Evolutionary conservation across 1,140 invertebrate genomes (phyloP).

Genomic region (Heliothis subflexa): DNA sequence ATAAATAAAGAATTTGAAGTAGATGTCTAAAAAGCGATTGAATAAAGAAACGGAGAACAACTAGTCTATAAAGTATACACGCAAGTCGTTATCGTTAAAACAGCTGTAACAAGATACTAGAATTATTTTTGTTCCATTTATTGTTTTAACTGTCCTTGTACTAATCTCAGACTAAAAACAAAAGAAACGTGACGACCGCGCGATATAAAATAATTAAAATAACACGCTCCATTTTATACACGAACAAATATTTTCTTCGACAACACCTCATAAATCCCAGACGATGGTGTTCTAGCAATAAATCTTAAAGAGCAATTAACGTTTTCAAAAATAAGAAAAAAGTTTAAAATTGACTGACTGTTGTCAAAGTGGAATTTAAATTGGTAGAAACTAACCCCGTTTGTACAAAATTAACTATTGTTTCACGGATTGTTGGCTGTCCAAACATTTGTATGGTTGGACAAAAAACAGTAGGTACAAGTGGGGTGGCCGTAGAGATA

Average conservation of each 20-base stretch:
- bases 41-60: too few relatives aligned
- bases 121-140: conserved; percentile 1
- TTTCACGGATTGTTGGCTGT: conserved; percentile 74
- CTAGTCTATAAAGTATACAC: too few relatives aligned
- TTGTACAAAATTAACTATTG: conserved; percentile 74
- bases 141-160: conserved; percentile 25
- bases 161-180: conserved; percentile 6
- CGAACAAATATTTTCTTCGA: conserved; percentile 35
- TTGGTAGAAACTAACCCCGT: conserved; percentile 61
- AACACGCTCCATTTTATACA: conserved; percentile 30
- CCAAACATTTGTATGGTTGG: conserved; percentile 68
- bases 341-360: conserved; percentile 63
- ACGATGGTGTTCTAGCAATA: conserved; percentile 51
- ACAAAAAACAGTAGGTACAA: conserved; percentile 81
- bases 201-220: conserved; percentile 37
- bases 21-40: too few relatives aligned
- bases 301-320: conserved; percentile 60
- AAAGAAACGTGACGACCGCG: not conserved
- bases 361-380: conserved; percentile 42
- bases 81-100: not conserved
- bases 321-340: conserved; percentile 53
- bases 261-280: conserved; percentile 44
- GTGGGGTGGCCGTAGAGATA: conserved; percentile 47
- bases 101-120: not conserved
- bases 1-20: too few relatives aligned